Conservation (phyloP, 2,797 vertebrate genomes). For the Halcyon leucocephala region DNA sequence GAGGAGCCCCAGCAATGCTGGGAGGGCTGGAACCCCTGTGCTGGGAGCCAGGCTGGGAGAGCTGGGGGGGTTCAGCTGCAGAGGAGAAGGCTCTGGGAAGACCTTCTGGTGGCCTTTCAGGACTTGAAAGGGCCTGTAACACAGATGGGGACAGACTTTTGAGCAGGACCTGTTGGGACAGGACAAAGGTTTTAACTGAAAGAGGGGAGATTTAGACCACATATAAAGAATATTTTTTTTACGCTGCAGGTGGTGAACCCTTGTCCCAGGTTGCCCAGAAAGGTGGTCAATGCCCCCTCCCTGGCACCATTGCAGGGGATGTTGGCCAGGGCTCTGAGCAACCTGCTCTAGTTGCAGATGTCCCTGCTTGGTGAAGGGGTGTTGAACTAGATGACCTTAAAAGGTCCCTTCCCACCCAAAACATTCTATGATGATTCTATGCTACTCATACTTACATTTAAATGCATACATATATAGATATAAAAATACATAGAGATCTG, state of each 20-base stretch:
- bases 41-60: too few species aligned
- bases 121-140: not conserved
- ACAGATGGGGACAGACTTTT: too few species aligned
- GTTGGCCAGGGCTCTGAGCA: not conserved
- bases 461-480: not conserved
- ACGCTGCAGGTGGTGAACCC: not conserved
- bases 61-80: too few species aligned
- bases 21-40: too few species aligned
- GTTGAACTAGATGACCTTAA: not conserved
- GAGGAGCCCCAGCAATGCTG: too few species aligned
- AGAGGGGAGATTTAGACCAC: not conserved
- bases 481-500: not conserved
- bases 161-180: not conserved
- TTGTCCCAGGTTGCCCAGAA: not conserved
- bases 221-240: too few species aligned
- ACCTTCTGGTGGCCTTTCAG: too few species aligned
- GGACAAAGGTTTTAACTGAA: not conserved
- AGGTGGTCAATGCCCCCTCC: not conserved
- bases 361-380: not conserved
- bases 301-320: not conserved
- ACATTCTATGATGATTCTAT: not conserved
- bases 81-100: too few species aligned
- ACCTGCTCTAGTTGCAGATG: not conserved
- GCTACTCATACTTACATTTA: not conserved
- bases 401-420: not conserved